Base-by-base conservation (phyloP, 2,113 vertebrate genomes). In the Peromyscus maniculatus region DNA sequence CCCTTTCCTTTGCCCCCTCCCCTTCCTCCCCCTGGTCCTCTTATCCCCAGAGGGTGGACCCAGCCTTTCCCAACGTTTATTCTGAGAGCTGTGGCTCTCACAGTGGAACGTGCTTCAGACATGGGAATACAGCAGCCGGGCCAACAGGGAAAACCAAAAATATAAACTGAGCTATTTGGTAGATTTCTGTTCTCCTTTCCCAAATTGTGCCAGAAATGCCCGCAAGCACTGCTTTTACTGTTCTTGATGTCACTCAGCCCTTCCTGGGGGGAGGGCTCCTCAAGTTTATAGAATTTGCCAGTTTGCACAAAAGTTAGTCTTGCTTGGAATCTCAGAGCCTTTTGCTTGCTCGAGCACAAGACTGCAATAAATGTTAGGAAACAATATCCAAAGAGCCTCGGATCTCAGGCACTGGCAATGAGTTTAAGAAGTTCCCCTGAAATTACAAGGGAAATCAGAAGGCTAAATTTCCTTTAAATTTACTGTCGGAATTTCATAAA, bases 81-180 rank as follows among this genome's bases (percentile, higher is more conserved):
- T 98, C 97, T 98, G 94, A 97, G 97, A 96, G 67, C 91, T 82
- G 91, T 71, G 67, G 93, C 94, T 98, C 93, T 93, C 97, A 97
- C 95, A 97, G 93, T 92, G 89, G 93, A 96, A 97, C 91, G 91
- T 98, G 97, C 97, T 84, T 12, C 1, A 36, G 95, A 98, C 96
- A 96, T 98, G 97, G 98, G 97, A 98, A 98, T 98, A 97, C 91
- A 96, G 33, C 94, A 52, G 75, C 93, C 33, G 71, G 83, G 97
- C 97, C 97, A 98, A 95, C 75, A 88, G 97, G 97, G 97, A 97
- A 96, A 97, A 97, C 97, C 94, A 95, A 98, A 97, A 98, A 96
- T 96, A 98, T 94, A 96, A 97, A 97, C 80, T 13, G 52, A 93
- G 94, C 95, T 87, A 95, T 78, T 95, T 97, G 94, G 88, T 88